Evolutionary conservation across 2,888 invertebrate genomes (phyloP).

Genomic region (Drosophila mimetica): DNA sequence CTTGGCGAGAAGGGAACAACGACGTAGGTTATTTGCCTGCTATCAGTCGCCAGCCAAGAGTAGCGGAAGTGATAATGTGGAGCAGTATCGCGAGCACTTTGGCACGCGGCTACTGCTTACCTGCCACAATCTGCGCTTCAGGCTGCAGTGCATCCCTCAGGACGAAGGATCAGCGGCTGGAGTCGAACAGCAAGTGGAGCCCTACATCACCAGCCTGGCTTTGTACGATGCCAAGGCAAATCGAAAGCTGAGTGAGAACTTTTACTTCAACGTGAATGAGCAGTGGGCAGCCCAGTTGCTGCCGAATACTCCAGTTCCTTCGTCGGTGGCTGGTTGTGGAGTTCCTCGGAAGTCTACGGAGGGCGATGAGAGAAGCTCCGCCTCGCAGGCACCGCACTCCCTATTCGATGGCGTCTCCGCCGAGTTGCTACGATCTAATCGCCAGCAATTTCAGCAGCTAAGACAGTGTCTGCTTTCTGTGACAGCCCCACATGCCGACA

Average conservation of each 20-base stretch:
- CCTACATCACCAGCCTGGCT: conserved; percentile 95
- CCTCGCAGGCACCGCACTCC: conserved; percentile 82
- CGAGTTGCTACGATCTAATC: conserved; percentile 89
- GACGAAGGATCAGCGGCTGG: conserved; percentile 88
- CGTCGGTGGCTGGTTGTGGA: conserved; percentile 72
- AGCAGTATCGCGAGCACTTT: conserved; percentile 94
- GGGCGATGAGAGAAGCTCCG: conserved; percentile 73
- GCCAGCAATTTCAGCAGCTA: conserved; percentile 77
- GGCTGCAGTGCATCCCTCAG: conserved; percentile 87
- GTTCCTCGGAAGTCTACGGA: conserved; percentile 67
- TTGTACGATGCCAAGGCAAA: conserved; percentile 95
- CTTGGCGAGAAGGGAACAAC: conserved; percentile 91
- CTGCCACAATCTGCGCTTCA: conserved; percentile 93
- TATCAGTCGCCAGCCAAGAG: conserved; percentile 85
- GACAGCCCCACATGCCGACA: conserved; percentile 94
- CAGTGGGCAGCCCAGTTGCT: conserved; percentile 88
- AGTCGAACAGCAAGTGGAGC: conserved; percentile 90
- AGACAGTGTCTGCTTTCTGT: conserved; percentile 93
- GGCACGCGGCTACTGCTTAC: conserved; percentile 93
- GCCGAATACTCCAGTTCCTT: conserved; percentile 77
- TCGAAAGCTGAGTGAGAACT: conserved; percentile 96
- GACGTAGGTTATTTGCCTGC: conserved; percentile 91
- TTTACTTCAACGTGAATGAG: conserved; percentile 94
- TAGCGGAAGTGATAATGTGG: conserved; percentile 86
- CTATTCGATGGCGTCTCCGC: conserved; percentile 88